phyloP scores from a whole-genome alignment of 2,797 vertebrate species.

The Hydrocynus forskahlii region DNA sequence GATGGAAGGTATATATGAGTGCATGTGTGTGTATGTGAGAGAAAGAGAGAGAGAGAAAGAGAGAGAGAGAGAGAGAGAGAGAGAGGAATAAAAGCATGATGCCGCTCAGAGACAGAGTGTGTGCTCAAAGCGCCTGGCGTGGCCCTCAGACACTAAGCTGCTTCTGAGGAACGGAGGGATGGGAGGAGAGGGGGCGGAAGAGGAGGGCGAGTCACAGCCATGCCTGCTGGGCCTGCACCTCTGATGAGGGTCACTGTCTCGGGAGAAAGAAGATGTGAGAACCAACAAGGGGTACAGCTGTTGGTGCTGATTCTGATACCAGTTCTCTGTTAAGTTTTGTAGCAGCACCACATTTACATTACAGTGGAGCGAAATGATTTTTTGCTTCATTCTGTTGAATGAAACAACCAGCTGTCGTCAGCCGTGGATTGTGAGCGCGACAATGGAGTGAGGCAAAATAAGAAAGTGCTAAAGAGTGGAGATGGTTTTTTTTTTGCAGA shows the following conservation, averaged over 20 bases:
- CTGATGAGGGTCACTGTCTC: conserved; percentile 15
- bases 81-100: conserved; percentile 46
- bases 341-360: too few relatives aligned
- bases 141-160: conserved; percentile 26
- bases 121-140: conserved; percentile 46
- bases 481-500: background rate
- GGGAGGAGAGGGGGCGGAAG: conserved; percentile 36
- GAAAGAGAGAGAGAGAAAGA: conserved; percentile 7
- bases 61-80: conserved; percentile 20
- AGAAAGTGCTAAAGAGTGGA: background rate
- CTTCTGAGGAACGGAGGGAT: conserved; percentile 34
- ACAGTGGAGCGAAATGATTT: too few relatives aligned
- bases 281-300: background rate
- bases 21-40: background rate
- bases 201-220: conserved; percentile 19
- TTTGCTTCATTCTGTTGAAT: too few relatives aligned
- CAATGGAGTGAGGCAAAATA: background rate
- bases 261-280: conserved; percentile 17
- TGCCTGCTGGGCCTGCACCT: conserved; percentile 33
- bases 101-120: conserved; percentile 38
- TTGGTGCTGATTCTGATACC: too few relatives aligned
- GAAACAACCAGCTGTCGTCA: background rate
- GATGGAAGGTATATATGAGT: conserved; percentile 16
- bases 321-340: too few relatives aligned
- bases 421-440: background rate